Conservation (phyloP, 1,140 invertebrate genomes). For the Halictus rubicundus region DNA sequence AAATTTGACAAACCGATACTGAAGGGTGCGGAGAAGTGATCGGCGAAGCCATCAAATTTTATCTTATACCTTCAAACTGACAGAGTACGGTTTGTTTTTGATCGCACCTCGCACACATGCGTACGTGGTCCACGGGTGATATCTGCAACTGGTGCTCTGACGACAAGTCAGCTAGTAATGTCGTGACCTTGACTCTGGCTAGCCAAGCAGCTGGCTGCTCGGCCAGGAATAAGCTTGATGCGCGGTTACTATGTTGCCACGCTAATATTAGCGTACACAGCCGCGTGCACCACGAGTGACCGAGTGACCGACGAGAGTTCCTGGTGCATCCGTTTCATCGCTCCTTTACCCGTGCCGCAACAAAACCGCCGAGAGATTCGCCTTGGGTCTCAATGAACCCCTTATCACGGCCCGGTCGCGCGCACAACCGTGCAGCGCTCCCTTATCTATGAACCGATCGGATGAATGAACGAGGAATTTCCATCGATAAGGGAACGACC, state of each 20-base stretch:
- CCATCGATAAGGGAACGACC: not conserved
- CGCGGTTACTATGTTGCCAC: slow-evolving; percentile 75
- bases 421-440: not conserved
- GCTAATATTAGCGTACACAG: slow-evolving; percentile 77
- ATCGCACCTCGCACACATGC: no score
- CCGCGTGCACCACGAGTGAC: slow-evolving; percentile 71
- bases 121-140: slow-evolving; percentile 30
- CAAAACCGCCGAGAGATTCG: slow-evolving; percentile 11
- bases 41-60: no score
- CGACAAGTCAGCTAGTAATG: slow-evolving; percentile 68
- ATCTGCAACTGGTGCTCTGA: slow-evolving; percentile 45
- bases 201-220: slow-evolving; percentile 74
- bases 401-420: not conserved
- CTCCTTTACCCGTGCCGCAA: slow-evolving; percentile 14
- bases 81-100: no score
- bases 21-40: no score
- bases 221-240: slow-evolving; percentile 73
- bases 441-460: not conserved
- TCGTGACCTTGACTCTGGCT: slow-evolving; percentile 78
- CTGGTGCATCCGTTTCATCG: slow-evolving; percentile 54
- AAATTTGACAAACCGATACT: no score
- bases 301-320: slow-evolving; percentile 60
- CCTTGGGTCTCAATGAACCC: not conserved
- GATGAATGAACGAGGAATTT: not conserved
- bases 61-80: no score